A percentile compares a stretch with the other conserved stretches of the same genome.
phyloP scores from a whole-genome alignment of 2,888 invertebrate genomes.

The Agrochola lychnidis region DNA sequence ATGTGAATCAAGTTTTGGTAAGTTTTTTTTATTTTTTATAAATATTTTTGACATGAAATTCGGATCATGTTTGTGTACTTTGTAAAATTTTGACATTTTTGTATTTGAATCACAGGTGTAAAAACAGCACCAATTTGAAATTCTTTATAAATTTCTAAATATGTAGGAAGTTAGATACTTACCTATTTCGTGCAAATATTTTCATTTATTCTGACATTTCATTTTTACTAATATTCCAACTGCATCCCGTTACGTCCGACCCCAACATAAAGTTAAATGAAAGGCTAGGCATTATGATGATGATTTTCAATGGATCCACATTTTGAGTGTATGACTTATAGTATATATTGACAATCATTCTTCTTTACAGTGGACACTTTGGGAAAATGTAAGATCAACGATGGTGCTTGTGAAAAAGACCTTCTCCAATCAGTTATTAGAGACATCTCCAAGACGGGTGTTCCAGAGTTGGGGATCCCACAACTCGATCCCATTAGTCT shows the following conservation, averaged over 20 bases:
- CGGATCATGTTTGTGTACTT: background rate
- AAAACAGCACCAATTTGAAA: background rate
- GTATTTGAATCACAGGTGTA: background rate
- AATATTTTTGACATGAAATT: background rate
- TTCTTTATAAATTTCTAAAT: background rate
- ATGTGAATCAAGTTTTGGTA: constrained; percentile 50
- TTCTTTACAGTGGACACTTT: constrained; percentile 57
- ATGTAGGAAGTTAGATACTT: background rate
- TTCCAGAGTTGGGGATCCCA: constrained; percentile 70
- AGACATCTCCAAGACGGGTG: constrained; percentile 67
- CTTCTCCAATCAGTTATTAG: constrained; percentile 62
- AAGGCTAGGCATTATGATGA: background rate
- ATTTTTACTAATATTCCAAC: background rate
- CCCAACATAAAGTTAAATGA: background rate
- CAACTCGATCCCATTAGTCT: constrained; percentile 73
- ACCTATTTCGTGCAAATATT: background rate
- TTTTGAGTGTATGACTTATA: too few relatives aligned
- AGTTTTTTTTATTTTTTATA: constrained; percentile 16
- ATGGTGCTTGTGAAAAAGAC: constrained; percentile 68
- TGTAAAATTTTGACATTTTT: background rate
- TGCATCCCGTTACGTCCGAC: too few relatives aligned
- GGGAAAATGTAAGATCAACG: constrained; percentile 70
- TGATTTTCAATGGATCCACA: background rate
- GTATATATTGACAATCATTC: background rate
- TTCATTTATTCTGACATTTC: background rate